Conservation (phyloP, 2,113 vertebrate species). For the Dromas ardeola region DNA sequence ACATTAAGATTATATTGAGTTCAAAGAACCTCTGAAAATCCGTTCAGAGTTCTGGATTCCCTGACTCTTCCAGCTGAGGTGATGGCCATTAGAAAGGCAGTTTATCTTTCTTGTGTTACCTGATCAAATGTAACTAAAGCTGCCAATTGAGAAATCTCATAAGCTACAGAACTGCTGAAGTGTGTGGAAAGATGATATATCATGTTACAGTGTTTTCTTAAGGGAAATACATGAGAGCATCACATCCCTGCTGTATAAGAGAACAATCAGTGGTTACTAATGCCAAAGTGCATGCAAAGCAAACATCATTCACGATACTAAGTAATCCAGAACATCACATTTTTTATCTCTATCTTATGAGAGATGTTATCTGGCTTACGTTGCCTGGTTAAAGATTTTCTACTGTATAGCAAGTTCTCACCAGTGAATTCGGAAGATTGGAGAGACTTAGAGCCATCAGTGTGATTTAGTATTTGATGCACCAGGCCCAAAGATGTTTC, state of each 20-base stretch:
- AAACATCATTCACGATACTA: background rate
- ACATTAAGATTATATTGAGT: background rate
- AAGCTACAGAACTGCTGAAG: background rate
- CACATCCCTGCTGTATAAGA: background rate
- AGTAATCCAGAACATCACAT: background rate
- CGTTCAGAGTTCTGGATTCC: background rate
- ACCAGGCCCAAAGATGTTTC: slow-evolving; percentile 52
- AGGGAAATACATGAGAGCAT: background rate
- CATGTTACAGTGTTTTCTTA: background rate
- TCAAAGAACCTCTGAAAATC: background rate
- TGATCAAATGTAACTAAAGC: background rate
- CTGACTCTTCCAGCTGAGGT: background rate
- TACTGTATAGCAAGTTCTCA: slow-evolving; percentile 56
- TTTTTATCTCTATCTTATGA: background rate
- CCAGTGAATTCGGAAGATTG: slow-evolving; percentile 52
- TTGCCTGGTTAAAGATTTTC: slow-evolving; percentile 15
- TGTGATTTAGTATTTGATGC: slow-evolving; percentile 54
- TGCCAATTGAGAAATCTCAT: background rate
- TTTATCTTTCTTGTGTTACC: background rate
- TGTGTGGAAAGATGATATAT: background rate
- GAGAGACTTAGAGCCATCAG: slow-evolving; percentile 55
- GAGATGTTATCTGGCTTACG: slow-evolving; percentile 5
- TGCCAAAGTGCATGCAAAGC: slow-evolving; percentile 24
- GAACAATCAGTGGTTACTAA: background rate
- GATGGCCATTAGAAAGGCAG: background rate